A percentile compares a stretch with the other conserved stretches of the same genome.
Evolutionary conservation across 2,888 invertebrate species (phyloP).

Genomic region (Apodemia zela): DNA sequence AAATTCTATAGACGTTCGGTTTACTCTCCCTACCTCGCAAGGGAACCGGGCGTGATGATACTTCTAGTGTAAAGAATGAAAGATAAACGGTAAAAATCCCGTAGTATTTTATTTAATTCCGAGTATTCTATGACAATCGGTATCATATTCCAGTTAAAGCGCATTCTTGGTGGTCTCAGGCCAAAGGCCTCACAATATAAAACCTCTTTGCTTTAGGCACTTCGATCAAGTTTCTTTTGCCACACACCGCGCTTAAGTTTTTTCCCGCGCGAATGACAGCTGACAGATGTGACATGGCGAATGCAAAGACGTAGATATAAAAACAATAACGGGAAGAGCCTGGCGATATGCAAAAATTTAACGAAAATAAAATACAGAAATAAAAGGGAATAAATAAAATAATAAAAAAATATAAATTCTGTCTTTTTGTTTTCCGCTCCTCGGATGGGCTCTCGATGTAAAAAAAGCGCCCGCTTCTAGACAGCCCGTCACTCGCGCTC

Average conservation of each 20-base stretch:
- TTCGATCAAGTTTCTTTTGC: conserved; percentile 34
- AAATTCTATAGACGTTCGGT: too few species aligned
- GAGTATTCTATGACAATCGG: conserved; percentile 14
- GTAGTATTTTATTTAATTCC: background rate
- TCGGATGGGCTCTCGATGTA: conserved; percentile 75
- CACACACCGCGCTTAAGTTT: conserved; percentile 40
- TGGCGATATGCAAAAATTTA: conserved; percentile 70
- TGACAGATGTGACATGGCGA: conserved; percentile 59
- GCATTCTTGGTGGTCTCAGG: conserved; percentile 25
- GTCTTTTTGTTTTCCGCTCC: conserved; percentile 73
- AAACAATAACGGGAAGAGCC: conserved; percentile 51
- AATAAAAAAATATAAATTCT: conserved; percentile 77
- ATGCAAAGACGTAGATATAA: conserved; percentile 48
- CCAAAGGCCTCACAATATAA: conserved; percentile 18
- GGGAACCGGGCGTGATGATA: too few species aligned
- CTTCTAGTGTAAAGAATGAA: background rate
- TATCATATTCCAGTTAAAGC: conserved; percentile 14
- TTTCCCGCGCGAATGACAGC: conserved; percentile 52
- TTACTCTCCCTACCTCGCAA: too few species aligned
- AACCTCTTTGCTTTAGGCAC: conserved; percentile 21
- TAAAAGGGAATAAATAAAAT: conserved; percentile 75
- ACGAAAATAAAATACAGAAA: conserved; percentile 65
- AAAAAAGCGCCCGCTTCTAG: conserved; percentile 79
- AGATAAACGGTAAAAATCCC: background rate
- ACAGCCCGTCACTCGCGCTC: conserved; percentile 57